Conservation (phyloP, 2,888 invertebrate species). For the Hirtodrosophila alboralis region DNA sequence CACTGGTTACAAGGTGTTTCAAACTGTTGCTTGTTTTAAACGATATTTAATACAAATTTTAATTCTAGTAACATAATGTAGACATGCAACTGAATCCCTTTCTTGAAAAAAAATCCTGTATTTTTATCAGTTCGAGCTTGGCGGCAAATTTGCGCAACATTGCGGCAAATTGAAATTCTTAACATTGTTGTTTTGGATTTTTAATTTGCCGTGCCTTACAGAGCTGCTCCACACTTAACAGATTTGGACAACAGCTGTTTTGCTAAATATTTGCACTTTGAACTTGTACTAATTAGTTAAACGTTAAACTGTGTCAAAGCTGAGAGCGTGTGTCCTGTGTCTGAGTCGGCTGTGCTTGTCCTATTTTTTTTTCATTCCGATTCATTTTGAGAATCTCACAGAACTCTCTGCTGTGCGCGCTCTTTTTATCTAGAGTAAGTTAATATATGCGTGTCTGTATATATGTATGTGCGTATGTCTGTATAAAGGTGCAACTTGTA, state of each 20-base stretch:
- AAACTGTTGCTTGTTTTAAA: no score
- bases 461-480: neutral
- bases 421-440: slow-evolving; percentile 28
- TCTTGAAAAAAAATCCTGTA: no score
- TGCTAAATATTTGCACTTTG: slow-evolving; percentile 57
- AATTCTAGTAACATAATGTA: no score
- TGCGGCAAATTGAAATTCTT: no score
- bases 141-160: no score
- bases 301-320: slow-evolving; percentile 46
- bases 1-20: no score
- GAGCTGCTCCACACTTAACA: slow-evolving; percentile 34
- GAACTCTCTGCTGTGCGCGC: slow-evolving; percentile 40
- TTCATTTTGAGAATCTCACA: slow-evolving; percentile 32
- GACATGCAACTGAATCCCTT: no score
- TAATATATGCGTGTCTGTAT: neutral
- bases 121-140: no score
- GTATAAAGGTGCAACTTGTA: slow-evolving; percentile 13
- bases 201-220: no score
- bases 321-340: slow-evolving; percentile 56
- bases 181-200: no score
- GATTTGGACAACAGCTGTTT: slow-evolving; percentile 43
- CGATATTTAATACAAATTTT: no score
- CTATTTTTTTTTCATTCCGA: slow-evolving; percentile 19
- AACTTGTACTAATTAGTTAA: slow-evolving; percentile 60
- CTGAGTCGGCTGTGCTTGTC: slow-evolving; percentile 27